phyloP scores from a whole-genome alignment of 2,113 vertebrate species.

The Lepus americanus region DNA sequence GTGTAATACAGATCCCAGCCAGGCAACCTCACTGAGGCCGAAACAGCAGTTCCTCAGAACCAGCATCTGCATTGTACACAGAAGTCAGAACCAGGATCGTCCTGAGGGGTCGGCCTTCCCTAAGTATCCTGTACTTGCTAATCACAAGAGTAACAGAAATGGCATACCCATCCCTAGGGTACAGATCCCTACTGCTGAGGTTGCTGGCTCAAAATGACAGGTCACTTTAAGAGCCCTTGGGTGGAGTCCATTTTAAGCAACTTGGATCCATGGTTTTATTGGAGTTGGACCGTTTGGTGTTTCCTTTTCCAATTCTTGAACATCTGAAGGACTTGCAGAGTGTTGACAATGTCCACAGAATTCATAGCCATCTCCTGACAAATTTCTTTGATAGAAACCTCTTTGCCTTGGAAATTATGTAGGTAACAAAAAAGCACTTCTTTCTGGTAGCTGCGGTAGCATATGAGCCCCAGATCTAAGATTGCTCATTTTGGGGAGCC shows the following conservation, averaged over 20 bases:
- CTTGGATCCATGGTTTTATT: constrained; percentile 98
- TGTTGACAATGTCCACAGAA: constrained; percentile 99
- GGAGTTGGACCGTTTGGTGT: constrained; percentile 97
- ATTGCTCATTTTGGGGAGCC: constrained; percentile 97
- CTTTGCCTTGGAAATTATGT: constrained; percentile 98
- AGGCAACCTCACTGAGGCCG: constrained; percentile 89
- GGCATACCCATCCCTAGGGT: constrained; percentile 85
- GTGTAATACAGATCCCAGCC: constrained; percentile 82
- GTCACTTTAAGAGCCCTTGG: constrained; percentile 95
- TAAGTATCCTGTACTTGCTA: constrained; percentile 86
- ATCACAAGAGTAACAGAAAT: constrained; percentile 87
- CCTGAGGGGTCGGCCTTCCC: constrained; percentile 84
- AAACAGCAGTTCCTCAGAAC: constrained; percentile 89
- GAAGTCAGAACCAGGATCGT: constrained; percentile 84
- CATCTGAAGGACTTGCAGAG: constrained; percentile 99
- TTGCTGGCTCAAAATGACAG: constrained; percentile 82
- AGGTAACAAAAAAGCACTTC: constrained; percentile 97
- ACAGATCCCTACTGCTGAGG: constrained; percentile 86
- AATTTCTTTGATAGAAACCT: constrained; percentile 99
- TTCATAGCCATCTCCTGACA: constrained; percentile 99
- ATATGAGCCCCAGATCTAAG: constrained; percentile 98
- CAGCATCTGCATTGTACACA: constrained; percentile 84
- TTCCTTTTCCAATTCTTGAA: constrained; percentile 99
- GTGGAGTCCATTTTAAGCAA: constrained; percentile 98
- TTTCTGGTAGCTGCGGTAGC: constrained; percentile 99